Percentiles rank a stretch among this genome's conserved stretches.
phyloP scores from a whole-genome alignment of 2,797 vertebrate species.

The Eulemur albifrons region DNA sequence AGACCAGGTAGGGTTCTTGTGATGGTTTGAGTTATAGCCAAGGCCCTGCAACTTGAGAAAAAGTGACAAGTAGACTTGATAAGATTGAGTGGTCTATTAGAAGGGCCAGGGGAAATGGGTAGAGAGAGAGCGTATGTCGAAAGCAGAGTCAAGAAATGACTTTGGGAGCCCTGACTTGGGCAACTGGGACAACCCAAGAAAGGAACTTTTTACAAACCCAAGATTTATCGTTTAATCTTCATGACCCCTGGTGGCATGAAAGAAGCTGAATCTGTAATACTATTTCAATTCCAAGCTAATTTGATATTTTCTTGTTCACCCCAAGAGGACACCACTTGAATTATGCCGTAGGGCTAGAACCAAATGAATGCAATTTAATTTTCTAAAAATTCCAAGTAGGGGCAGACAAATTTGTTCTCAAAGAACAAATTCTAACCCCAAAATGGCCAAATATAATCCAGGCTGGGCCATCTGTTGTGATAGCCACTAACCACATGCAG shows the following conservation, averaged over 20 bases:
- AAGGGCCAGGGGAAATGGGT: not conserved
- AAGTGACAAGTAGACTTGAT: not conserved
- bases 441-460: not conserved
- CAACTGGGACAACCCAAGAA: not conserved
- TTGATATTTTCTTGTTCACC: constrained; percentile 34
- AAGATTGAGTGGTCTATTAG: not conserved
- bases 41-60: not conserved
- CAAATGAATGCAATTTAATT: constrained; percentile 8
- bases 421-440: not conserved
- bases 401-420: not conserved
- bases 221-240: constrained; percentile 11
- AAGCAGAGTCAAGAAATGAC: not conserved
- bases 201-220: not conserved
- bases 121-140: not conserved
- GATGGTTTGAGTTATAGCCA: not conserved
- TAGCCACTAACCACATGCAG: not conserved
- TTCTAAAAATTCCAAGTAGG: not conserved
- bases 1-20: not conserved
- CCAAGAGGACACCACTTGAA: not conserved
- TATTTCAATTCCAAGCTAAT: not conserved
- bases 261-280: not conserved
- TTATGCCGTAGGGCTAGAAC: not conserved
- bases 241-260: not conserved
- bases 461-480: not conserved
- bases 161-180: not conserved